A percentile compares a stretch with the other conserved stretches of the same genome.
Evolutionary conservation across 2,113 vertebrate genomes (phyloP).

Genomic region (Rhizomys pruinosus): DNA sequence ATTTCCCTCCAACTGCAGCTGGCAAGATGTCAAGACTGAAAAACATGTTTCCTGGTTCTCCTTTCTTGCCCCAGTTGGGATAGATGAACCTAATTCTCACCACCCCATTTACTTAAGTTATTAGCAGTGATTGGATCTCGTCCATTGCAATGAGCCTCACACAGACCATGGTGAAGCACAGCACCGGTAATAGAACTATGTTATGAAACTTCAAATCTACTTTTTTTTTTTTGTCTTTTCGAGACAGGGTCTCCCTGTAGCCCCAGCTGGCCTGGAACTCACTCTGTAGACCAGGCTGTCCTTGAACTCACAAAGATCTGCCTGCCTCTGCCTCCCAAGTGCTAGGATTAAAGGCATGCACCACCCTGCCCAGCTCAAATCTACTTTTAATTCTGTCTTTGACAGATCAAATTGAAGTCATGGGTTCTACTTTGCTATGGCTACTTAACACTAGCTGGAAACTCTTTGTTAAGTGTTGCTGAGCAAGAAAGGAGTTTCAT

Average conservation of each 20-base stretch:
- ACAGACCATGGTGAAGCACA: slow-evolving; percentile 68
- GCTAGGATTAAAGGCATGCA: no score
- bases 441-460: slow-evolving; percentile 63
- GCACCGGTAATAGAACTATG: slow-evolving; percentile 79
- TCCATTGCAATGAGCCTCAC: slow-evolving; percentile 62
- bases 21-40: slow-evolving; percentile 72
- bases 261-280: no score
- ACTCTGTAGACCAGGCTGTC: no score
- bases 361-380: no score
- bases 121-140: slow-evolving; percentile 78
- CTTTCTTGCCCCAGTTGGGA: slow-evolving; percentile 74
- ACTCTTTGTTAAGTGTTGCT: not conserved
- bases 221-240: no score
- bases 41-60: slow-evolving; percentile 66
- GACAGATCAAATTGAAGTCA: slow-evolving; percentile 76
- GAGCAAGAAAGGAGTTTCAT: not conserved
- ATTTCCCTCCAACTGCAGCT: slow-evolving; percentile 75
- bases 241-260: no score
- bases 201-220: slow-evolving; percentile 83
- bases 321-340: no score
- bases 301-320: no score
- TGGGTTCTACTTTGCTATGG: slow-evolving; percentile 66
- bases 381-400: slow-evolving; percentile 80
- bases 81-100: slow-evolving; percentile 80
- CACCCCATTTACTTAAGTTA: slow-evolving; percentile 80